Conservation (phyloP, 2,113 vertebrate genomes). For the Tupaia chinensis region DNA sequence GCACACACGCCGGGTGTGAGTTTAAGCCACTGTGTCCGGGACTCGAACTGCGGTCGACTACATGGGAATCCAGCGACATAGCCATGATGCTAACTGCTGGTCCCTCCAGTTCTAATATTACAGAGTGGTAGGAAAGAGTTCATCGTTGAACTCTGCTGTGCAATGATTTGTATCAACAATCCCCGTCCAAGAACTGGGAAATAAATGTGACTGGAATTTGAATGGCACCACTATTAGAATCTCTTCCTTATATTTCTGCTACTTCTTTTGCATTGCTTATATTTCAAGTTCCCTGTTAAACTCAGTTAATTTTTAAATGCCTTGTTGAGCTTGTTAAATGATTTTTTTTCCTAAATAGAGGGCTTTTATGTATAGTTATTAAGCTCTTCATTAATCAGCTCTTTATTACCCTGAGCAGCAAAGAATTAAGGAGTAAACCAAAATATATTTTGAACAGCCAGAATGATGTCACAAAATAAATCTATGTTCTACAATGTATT, state of each 20-base stretch:
- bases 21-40: no score
- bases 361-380: constrained; percentile 50
- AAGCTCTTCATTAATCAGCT: constrained; percentile 59
- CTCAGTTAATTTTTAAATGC: constrained; percentile 61
- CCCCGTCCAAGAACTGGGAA: background rate
- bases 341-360: constrained; percentile 4
- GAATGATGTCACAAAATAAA: constrained; percentile 59
- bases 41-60: no score
- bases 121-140: constrained; percentile 59
- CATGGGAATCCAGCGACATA: no score
- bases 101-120: background rate
- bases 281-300: constrained; percentile 37
- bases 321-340: constrained; percentile 44
- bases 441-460: constrained; percentile 47
- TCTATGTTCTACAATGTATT: background rate
- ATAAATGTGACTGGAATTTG: background rate
- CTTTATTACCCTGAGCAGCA: constrained; percentile 40
- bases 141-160: constrained; percentile 63
- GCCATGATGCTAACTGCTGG: no score
- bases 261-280: background rate
- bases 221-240: background rate
- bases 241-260: constrained; percentile 13
- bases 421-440: constrained; percentile 50
- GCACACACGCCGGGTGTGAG: no score
- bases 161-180: constrained; percentile 74